Evolutionary conservation across 2,113 vertebrate species (phyloP).

Genomic region (Odocoileus hemionus): DNA sequence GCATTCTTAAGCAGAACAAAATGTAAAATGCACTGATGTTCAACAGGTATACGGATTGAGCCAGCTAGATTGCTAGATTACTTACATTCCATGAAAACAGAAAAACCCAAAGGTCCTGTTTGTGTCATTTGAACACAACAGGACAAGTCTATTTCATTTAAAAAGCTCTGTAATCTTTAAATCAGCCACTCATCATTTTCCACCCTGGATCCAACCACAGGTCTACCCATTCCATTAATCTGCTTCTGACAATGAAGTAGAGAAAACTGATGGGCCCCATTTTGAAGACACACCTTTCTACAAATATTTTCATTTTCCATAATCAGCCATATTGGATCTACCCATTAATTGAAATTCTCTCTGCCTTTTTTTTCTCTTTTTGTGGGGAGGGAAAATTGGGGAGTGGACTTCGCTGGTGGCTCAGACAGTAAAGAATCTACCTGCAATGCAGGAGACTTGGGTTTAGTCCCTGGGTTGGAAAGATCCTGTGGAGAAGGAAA

Average conservation of each 20-base stretch:
- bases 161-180: not conserved
- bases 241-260: not conserved
- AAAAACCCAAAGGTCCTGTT: not conserved
- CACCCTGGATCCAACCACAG: not conserved
- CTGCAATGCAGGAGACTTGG: not conserved
- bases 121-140: not conserved
- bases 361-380: not conserved
- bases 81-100: not conserved
- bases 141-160: not conserved
- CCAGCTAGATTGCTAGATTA: not conserved
- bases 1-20: constrained; percentile 11
- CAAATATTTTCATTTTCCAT: not conserved
- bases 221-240: not conserved
- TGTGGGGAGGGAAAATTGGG: not conserved
- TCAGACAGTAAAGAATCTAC: not conserved
- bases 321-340: not conserved
- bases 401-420: not conserved
- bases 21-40: not conserved
- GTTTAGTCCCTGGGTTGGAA: not conserved
- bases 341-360: not conserved
- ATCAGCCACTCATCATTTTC: not conserved
- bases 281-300: not conserved
- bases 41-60: not conserved
- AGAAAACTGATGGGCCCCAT: not conserved
- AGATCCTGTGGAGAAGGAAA: not conserved